Evolutionary conservation across 2,797 vertebrate species (phyloP).

Genomic region (Taeniopygia guttata): DNA sequence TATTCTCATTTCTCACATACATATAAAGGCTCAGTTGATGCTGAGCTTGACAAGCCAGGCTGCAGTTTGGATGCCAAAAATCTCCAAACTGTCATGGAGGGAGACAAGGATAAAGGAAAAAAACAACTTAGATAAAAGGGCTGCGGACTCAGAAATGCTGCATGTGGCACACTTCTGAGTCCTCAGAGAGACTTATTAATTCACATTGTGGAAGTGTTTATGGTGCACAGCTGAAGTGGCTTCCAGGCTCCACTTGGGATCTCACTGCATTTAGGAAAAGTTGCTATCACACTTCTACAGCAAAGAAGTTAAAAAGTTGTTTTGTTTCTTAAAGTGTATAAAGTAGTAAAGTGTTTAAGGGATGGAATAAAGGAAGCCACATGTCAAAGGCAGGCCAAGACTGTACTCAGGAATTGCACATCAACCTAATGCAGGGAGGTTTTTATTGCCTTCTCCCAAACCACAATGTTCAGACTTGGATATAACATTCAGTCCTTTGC

Average conservation of each 20-base stretch:
- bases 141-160: conserved; percentile 32
- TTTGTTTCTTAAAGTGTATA: not conserved
- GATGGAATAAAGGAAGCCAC: not conserved
- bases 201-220: not conserved
- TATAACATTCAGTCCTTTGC: not conserved
- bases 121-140: conserved; percentile 59
- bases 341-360: not conserved
- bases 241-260: conserved; percentile 30
- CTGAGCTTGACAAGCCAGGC: conserved; percentile 48
- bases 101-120: conserved; percentile 48
- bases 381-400: not conserved
- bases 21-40: conserved; percentile 37
- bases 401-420: not conserved
- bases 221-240: conserved; percentile 20
- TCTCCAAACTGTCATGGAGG: conserved; percentile 57
- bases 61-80: conserved; percentile 56
- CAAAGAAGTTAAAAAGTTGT: not conserved
- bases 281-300: not conserved
- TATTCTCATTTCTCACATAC: conserved; percentile 50
- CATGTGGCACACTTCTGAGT: conserved; percentile 46
- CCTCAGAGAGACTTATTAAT: conserved; percentile 46
- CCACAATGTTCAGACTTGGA: not conserved
- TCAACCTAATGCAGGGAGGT: not conserved
- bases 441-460: not conserved
- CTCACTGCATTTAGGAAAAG: not conserved